These are phyloP conservation scores for Ctena decussata DNA, from an alignment of 2,888 invertebrate genomes.

Conservation along the genomic window DNA sequence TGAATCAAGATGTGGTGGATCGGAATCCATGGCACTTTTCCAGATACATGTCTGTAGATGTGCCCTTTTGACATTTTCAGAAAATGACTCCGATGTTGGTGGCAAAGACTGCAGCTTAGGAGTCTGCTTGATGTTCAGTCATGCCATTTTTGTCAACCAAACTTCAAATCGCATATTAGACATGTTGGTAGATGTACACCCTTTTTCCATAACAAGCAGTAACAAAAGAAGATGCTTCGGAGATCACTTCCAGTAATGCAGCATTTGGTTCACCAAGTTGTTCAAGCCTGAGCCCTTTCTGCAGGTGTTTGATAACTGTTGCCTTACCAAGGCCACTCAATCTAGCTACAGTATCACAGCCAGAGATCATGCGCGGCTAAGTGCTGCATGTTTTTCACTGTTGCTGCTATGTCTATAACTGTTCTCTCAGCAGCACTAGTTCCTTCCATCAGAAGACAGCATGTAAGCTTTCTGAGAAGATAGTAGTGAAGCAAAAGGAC, in stretches of 20 bases:
- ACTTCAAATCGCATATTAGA: neutral
- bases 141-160: too few relatives aligned
- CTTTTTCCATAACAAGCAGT: neutral
- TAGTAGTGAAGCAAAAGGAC: constrained; percentile 32
- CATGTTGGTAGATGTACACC: neutral
- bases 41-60: too few relatives aligned
- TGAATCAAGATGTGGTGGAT: too few relatives aligned
- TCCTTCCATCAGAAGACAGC: constrained; percentile 27
- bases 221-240: constrained; percentile 5
- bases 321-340: constrained; percentile 27
- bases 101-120: too few relatives aligned
- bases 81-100: too few relatives aligned
- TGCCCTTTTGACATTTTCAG: too few relatives aligned
- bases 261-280: neutral
- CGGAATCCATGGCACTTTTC: too few relatives aligned
- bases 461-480: neutral
- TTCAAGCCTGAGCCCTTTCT: neutral
- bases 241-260: neutral
- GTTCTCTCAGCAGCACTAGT: neutral
- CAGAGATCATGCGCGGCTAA: constrained; percentile 33
- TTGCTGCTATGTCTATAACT: constrained; percentile 3
- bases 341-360: constrained; percentile 39
- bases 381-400: neutral
- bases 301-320: constrained; percentile 9
- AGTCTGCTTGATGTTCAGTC: too few relatives aligned